Evolutionary conservation across 30 jellyfish, hydroid and myxozoan species (phyloP).

Genomic region (Clytia hemisphaerica): DNA sequence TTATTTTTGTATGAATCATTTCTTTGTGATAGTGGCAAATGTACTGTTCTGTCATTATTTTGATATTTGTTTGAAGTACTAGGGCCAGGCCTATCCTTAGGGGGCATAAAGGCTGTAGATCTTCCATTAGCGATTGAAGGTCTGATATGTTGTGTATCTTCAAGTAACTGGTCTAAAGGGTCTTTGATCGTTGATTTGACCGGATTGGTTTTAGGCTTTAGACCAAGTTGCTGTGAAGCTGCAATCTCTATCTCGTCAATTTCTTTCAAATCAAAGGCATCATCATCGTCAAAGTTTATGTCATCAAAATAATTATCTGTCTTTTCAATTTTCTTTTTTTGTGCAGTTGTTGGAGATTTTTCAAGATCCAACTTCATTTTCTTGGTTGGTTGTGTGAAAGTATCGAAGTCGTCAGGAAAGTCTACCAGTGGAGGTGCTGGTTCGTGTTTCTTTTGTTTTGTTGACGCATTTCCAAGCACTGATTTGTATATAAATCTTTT

Average conservation of each 20-base stretch:
- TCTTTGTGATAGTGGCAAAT: no score
- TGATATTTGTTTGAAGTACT: no score
- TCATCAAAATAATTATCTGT: background rate
- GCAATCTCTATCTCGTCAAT: constrained; percentile 35
- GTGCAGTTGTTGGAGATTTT: background rate
- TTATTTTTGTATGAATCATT: no score
- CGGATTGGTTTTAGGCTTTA: background rate
- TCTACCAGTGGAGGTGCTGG: background rate
- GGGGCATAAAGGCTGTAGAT: no score
- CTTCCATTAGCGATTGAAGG: no score
- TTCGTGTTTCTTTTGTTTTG: background rate
- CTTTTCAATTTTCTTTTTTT: background rate
- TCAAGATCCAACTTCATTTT: background rate
- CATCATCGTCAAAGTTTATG: constrained; percentile 12
- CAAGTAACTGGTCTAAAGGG: no score
- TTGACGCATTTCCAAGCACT: background rate
- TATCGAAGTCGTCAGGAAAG: constrained; percentile 24
- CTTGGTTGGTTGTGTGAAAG: constrained; percentile 8
- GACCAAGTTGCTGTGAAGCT: constrained; percentile 20
- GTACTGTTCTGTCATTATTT: no score
- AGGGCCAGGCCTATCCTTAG: no score
- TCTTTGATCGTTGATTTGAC: no score
- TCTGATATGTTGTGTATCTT: no score
- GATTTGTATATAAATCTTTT: constrained; percentile 29
- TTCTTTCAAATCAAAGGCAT: constrained; percentile 37